A percentile compares a stretch with the other conserved stretches of the same genome.
These are phyloP conservation scores for Epinephelus cyanopodus DNA, from an alignment of 2,113 vertebrate species.

Conservation along the genomic window DNA sequence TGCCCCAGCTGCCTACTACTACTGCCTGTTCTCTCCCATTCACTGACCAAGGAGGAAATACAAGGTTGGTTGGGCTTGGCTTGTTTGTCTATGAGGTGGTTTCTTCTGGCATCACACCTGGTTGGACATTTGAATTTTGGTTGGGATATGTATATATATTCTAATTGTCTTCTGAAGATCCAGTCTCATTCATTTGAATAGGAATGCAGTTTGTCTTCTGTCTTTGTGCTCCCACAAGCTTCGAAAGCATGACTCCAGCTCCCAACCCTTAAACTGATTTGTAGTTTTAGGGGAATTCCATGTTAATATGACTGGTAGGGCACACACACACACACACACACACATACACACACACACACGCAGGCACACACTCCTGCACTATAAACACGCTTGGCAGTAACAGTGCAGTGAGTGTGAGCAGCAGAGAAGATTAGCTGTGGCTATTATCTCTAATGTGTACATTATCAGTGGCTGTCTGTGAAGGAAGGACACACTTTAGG, in stretches of 20 bases:
- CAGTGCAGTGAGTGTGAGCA: constrained; percentile 55
- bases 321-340: constrained; percentile 15
- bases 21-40: constrained; percentile 57
- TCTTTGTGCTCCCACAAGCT: constrained; percentile 21
- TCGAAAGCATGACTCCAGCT: constrained; percentile 11
- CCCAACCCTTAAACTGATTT: constrained; percentile 25
- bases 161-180: not conserved
- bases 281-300: constrained; percentile 72
- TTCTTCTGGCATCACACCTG: constrained; percentile 6
- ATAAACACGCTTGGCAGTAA: constrained; percentile 56
- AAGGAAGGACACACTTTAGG: not conserved
- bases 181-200: constrained; percentile 21
- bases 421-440: constrained; percentile 68
- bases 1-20: constrained; percentile 55
- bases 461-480: constrained; percentile 17
- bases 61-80: constrained; percentile 71
- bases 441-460: constrained; percentile 59
- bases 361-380: constrained; percentile 37
- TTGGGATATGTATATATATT: not conserved
- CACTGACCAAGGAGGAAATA: constrained; percentile 69
- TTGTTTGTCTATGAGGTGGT: constrained; percentile 31
- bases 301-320: not conserved
- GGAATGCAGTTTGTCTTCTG: not conserved
- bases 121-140: not conserved
- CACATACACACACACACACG: not conserved